Evolutionary conservation across 2,888 invertebrate species (phyloP), one percentile per base, ranked within the genome.

Genomic region (Coecobrya sp.): DNA sequence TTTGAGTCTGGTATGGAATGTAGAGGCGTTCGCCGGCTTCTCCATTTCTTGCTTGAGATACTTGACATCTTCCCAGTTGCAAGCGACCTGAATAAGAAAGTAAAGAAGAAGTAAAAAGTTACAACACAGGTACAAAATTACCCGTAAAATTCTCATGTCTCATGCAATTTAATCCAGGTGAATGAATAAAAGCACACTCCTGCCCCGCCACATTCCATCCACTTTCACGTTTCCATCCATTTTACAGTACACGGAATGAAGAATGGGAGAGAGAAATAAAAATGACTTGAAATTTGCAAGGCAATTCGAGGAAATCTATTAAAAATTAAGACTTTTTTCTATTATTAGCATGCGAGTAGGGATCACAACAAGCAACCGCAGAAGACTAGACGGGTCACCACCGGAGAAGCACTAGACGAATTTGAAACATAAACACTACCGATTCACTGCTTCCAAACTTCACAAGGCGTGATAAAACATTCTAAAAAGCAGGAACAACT

Each of bases 31-130:
- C 0, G 98, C 97, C 95, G 98, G 98, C 95, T 98, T 98, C 95
- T 99, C 99, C 98, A 99, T 98, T 95, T 99, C 99, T 30, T 98
- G 97, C n/a, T 98, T 97, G 0, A 99, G 96, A 1, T 97, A 97
- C 95, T 99, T 99, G 8, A 99, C 98, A 95, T 99, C 99, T 95
- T 99, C 99, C 99, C 99, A 99, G 0, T 98, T 98, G 95, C 99
- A 98, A 0, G 99, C 98, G 55, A 99, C 97, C 97, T 98, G 30
- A 25, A 52, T n/a, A 55, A 52, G 70, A 70, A n/a, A 52, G 25
- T 11, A 45, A 65, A 22, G 22, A 87, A 79, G 10, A 49, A 59
- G 22, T 59, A 59, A 76, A 62, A 76, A 11, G 25, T 49, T 36
- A 70, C 70, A 10, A 10, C 13, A 19, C 22, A 79, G 27, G 5